Conservation (phyloP, 2,888 invertebrate species). For the Temnothorax rugatulus region DNA sequence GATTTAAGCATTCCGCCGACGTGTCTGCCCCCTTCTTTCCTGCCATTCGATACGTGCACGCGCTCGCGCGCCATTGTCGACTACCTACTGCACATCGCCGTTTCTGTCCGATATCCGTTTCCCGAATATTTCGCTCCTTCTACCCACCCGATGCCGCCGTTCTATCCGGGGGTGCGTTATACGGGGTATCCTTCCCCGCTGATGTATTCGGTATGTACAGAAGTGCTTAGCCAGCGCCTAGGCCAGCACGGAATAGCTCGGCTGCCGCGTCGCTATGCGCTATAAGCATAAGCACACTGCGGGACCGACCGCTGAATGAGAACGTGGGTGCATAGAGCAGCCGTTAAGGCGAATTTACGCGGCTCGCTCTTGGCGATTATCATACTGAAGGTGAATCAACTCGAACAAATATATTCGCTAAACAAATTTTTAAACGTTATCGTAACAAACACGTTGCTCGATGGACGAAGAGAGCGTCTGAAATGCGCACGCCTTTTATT, state of each 20-base stretch:
- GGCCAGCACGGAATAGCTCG: slow-evolving; percentile 56
- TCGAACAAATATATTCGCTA: slow-evolving; percentile 1
- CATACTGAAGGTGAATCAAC: slow-evolving; percentile 14
- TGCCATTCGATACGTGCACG: slow-evolving; percentile 50
- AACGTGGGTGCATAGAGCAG: slow-evolving; percentile 41
- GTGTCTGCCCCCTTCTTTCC: slow-evolving; percentile 48
- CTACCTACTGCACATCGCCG: slow-evolving; percentile 24
- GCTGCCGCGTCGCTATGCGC: slow-evolving; percentile 57
- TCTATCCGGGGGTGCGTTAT: slow-evolving; percentile 40
- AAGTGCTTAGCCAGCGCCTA: slow-evolving; percentile 73
- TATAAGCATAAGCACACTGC: slow-evolving; percentile 57
- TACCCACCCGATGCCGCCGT: neutral
- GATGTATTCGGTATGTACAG: slow-evolving; percentile 65
- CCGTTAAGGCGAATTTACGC: slow-evolving; percentile 55
- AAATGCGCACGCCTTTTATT: neutral
- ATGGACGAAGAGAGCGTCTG: neutral
- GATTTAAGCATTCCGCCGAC: slow-evolving; percentile 57
- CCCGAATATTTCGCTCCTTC: slow-evolving; percentile 53
- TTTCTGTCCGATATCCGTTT: slow-evolving; percentile 50
- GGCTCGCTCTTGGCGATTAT: slow-evolving; percentile 22
- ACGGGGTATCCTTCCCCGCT: slow-evolving; percentile 44
- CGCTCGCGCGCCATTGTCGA: slow-evolving; percentile 54
- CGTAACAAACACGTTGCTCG: neutral
- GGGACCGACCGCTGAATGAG: slow-evolving; percentile 59
- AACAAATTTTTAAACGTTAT: slow-evolving; percentile 7